phyloP scores from a whole-genome alignment of 2,113 vertebrate genomes.

The Oryzias woworae region DNA sequence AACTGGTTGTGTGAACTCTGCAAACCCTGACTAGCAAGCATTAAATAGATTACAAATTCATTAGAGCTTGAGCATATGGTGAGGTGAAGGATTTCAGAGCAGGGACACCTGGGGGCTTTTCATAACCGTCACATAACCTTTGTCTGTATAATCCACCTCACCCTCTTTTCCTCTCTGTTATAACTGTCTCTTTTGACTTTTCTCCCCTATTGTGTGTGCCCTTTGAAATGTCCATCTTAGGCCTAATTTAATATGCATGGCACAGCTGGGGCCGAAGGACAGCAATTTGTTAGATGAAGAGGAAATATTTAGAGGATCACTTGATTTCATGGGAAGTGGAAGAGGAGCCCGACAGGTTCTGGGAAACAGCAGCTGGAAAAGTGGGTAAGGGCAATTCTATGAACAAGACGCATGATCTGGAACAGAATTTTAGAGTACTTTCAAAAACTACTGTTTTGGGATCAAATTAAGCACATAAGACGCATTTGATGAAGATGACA shows the following conservation, averaged over 20 bases:
- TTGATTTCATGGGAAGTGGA: conserved; percentile 29
- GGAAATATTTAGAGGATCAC: conserved; percentile 22
- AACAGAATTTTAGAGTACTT: not conserved
- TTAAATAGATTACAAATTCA: conserved; percentile 31
- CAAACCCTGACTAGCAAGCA: not conserved
- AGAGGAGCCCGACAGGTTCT: conserved; percentile 22
- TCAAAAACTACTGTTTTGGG: not conserved
- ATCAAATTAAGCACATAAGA: not conserved
- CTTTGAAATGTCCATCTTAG: conserved; percentile 49
- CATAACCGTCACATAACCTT: conserved; percentile 41
- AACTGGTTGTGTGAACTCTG: conserved; percentile 2
- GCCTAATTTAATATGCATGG: conserved; percentile 49
- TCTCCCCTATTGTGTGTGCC: conserved; percentile 20
- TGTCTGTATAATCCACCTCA: conserved; percentile 38
- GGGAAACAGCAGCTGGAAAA: conserved; percentile 21
- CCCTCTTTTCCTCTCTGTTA: conserved; percentile 25
- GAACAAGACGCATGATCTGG: not conserved
- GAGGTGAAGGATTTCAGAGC: conserved; percentile 36
- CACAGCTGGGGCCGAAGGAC: conserved; percentile 28
- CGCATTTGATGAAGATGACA: too few relatives aligned
- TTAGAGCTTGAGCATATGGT: conserved; percentile 37
- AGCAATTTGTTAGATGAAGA: conserved; percentile 23
- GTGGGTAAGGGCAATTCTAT: conserved; percentile 2
- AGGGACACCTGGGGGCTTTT: conserved; percentile 33
- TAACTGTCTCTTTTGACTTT: conserved; percentile 34